These are phyloP conservation scores for Venusia cambrica DNA, from an alignment of 2,888 invertebrate genomes.

Conservation along the genomic window DNA sequence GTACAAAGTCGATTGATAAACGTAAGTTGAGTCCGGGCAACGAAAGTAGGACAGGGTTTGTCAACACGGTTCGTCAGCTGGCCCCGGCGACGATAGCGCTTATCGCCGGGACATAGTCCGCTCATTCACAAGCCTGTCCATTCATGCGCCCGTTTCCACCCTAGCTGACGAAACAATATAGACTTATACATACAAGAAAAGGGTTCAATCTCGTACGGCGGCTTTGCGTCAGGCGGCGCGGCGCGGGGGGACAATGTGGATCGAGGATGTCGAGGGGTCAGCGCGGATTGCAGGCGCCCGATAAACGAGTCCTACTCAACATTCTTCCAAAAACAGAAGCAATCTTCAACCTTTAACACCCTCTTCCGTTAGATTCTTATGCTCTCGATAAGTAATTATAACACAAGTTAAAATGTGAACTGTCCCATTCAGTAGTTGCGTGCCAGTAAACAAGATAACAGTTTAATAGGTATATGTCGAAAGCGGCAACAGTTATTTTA, in stretches of 20 bases:
- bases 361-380: slow-evolving; percentile 36
- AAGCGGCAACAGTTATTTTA: slow-evolving; percentile 46
- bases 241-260: slow-evolving; percentile 54
- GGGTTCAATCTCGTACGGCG: slow-evolving; percentile 47
- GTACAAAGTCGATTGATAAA: slow-evolving; percentile 62
- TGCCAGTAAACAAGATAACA: slow-evolving; percentile 61
- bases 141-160: slow-evolving; percentile 65
- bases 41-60: slow-evolving; percentile 78
- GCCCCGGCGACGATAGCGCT: slow-evolving; percentile 73
- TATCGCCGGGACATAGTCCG: slow-evolving; percentile 79
- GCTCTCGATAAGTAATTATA: slow-evolving; percentile 39
- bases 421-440: slow-evolving; percentile 55
- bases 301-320: slow-evolving; percentile 62
- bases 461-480: slow-evolving; percentile 47
- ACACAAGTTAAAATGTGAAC: slow-evolving; percentile 44
- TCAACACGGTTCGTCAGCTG: slow-evolving; percentile 77
- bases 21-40: slow-evolving; percentile 59
- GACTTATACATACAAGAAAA: slow-evolving; percentile 48
- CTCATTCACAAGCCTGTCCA: slow-evolving; percentile 78
- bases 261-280: slow-evolving; percentile 80
- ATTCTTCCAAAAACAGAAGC: slow-evolving; percentile 25
- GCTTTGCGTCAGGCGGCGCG: slow-evolving; percentile 17
- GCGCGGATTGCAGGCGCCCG: slow-evolving; percentile 78
- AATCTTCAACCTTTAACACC: slow-evolving; percentile 38
- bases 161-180: slow-evolving; percentile 39